phyloP scores from a whole-genome alignment of 2,797 vertebrate species.

The Anniella stebbinsi region DNA sequence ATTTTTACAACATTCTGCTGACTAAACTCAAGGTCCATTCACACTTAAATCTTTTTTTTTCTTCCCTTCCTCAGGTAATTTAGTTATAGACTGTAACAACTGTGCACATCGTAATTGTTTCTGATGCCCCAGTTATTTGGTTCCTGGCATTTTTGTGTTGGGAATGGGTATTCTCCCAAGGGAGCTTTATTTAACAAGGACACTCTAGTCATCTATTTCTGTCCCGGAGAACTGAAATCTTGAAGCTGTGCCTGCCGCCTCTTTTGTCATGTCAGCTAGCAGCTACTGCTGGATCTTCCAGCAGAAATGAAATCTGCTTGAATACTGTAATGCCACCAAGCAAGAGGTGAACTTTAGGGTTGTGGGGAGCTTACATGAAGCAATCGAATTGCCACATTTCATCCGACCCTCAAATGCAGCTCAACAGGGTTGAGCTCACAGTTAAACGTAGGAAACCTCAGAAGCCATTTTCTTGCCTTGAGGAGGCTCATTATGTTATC shows the following conservation, averaged over 20 bases:
- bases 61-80: constrained; percentile 6
- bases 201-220: constrained; percentile 17
- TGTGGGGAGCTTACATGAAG: background rate
- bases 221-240: constrained; percentile 7
- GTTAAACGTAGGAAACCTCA: background rate
- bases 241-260: background rate
- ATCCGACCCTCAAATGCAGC: background rate
- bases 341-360: background rate
- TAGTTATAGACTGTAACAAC: constrained; percentile 1
- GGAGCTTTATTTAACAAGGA: constrained; percentile 28
- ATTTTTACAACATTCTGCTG: background rate
- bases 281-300: background rate
- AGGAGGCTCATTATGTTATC: background rate
- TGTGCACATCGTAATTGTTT: constrained; percentile 27
- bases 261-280: constrained; percentile 1
- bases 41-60: background rate
- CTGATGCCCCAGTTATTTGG: constrained; percentile 28
- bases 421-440: background rate
- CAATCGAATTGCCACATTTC: background rate
- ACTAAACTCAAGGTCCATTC: background rate
- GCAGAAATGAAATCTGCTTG: constrained; percentile 5
- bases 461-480: background rate
- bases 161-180: constrained; percentile 12
- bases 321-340: background rate
- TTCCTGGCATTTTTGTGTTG: constrained; percentile 1